Evolutionary conservation across 2,113 vertebrate genomes (phyloP).

Genomic region (Dendropsophus ebraccatus): DNA sequence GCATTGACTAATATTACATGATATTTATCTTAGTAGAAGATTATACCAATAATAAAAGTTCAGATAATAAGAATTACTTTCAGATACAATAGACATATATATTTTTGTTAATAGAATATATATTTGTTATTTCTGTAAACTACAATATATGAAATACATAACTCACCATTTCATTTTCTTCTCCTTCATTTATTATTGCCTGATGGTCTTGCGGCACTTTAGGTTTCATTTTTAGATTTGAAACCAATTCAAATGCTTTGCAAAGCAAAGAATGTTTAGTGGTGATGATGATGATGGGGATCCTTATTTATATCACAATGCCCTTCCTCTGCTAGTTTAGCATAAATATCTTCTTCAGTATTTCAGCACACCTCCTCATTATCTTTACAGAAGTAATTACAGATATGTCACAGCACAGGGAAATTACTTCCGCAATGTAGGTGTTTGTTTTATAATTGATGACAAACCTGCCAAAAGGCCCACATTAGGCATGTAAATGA

Average conservation of each 20-base stretch:
- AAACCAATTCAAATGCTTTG: neutral
- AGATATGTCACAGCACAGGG: neutral
- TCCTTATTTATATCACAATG: constrained; percentile 15
- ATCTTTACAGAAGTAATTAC: neutral
- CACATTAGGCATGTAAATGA: neutral
- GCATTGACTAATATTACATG: too few relatives aligned
- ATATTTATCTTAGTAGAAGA: too few relatives aligned
- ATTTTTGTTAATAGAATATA: neutral
- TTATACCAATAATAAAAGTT: too few relatives aligned
- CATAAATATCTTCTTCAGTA: neutral
- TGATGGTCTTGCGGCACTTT: constrained; percentile 63
- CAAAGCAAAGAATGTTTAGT: neutral
- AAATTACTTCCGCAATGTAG: constrained; percentile 5
- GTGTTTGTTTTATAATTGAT: constrained; percentile 24
- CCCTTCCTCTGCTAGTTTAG: neutral
- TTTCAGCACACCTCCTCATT: constrained; percentile 32
- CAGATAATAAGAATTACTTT: too few relatives aligned
- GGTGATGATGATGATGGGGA: neutral
- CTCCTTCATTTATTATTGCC: constrained; percentile 75
- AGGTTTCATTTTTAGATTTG: neutral
- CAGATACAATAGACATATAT: too few relatives aligned
- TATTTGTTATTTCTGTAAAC: neutral
- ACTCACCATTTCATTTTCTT: constrained; percentile 81
- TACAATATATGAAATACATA: neutral
- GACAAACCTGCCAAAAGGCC: neutral